Conservation (phyloP, 2,797 vertebrate genomes). For the Austrolebias charrua region DNA sequence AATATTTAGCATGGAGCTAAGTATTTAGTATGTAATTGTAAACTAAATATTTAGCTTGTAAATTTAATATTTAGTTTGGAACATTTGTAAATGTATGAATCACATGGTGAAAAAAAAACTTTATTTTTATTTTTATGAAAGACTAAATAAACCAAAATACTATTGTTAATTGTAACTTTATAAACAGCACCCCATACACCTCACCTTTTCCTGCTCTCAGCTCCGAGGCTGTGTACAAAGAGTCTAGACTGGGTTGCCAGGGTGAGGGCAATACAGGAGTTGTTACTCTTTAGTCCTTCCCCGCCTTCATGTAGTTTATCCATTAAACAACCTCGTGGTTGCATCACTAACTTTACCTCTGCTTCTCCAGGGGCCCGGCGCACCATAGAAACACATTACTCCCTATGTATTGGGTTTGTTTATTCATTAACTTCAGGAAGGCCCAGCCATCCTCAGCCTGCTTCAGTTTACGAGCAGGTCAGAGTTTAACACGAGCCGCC, state of each 20-base stretch:
- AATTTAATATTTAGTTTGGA: no score
- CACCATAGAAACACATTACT: slow-evolving; percentile 25
- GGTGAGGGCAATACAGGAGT: slow-evolving; percentile 38
- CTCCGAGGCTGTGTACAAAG: no score
- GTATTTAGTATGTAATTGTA: no score
- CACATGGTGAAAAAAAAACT: no score
- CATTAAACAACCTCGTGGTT: slow-evolving; percentile 56
- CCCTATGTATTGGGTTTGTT: slow-evolving; percentile 8
- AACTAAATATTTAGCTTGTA: no score
- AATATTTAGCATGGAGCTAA: no score
- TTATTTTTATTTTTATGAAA: no score
- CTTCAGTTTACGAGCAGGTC: slow-evolving; percentile 22
- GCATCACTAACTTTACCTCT: slow-evolving; percentile 40
- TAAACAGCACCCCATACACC: no score
- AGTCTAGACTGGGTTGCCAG: not conserved
- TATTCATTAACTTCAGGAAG: slow-evolving; percentile 10
- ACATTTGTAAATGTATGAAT: no score
- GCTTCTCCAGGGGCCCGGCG: slow-evolving; percentile 13
- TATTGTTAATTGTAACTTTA: no score
- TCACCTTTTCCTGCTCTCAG: no score
- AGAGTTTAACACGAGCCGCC: slow-evolving; percentile 26
- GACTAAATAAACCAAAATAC: no score
- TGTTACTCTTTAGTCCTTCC: slow-evolving; percentile 32
- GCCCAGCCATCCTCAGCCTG: slow-evolving; percentile 5
- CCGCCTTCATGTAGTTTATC: slow-evolving; percentile 24